These are phyloP conservation scores for Tenodera sinensis DNA, from an alignment of 2,888 invertebrate species.

Conservation along the genomic window DNA sequence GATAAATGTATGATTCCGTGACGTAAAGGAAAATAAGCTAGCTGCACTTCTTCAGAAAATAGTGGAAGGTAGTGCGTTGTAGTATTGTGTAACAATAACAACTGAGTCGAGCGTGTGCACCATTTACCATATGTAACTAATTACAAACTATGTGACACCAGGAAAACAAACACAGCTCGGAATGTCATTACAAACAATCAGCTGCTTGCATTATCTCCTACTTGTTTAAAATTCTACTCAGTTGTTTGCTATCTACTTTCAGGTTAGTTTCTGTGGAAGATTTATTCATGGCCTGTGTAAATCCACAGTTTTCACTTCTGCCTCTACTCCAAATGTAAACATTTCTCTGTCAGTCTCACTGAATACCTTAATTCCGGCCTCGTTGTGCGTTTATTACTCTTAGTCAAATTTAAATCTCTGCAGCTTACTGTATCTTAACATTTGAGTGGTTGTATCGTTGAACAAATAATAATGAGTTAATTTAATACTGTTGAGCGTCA, in stretches of 20 bases:
- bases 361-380: neutral
- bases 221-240: neutral
- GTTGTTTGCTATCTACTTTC: neutral
- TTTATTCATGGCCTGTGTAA: neutral
- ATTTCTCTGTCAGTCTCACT: neutral
- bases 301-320: neutral
- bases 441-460: neutral
- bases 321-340: neutral
- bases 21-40: no score
- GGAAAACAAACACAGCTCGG: neutral
- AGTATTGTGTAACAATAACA: neutral
- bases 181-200: neutral
- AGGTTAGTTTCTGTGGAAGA: neutral
- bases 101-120: neutral
- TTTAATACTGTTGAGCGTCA: no score
- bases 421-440: neutral
- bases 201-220: neutral
- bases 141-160: neutral
- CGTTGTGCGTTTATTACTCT: neutral
- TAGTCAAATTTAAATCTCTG: neutral
- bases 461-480: no score
- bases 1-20: no score
- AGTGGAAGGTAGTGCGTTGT: no score
- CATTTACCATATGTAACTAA: neutral
- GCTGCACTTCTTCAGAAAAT: no score